Percentiles rank a stretch among this genome's conserved stretches.
Evolutionary conservation across 2,113 vertebrate genomes (phyloP).

Genomic region (Nycticryphes semicollaris): DNA sequence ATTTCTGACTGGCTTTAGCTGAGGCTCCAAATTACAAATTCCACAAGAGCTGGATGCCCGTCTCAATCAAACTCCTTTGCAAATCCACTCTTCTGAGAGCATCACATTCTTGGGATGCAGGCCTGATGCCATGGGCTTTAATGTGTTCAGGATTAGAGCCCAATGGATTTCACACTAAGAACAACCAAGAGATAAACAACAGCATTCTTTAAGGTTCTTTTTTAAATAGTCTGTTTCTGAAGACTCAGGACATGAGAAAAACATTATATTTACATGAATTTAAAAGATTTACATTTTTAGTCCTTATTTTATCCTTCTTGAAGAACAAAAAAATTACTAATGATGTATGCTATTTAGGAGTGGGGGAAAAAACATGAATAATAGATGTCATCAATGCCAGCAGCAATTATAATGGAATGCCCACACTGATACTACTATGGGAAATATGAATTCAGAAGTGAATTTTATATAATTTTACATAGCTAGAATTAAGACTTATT

Average conservation of each 20-base stretch:
- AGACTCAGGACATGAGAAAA: background rate
- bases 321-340: background rate
- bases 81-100: background rate
- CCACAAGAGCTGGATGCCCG: background rate
- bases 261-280: background rate
- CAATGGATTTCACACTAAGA: conserved; percentile 3
- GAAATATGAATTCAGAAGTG: background rate
- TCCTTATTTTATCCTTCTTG: background rate
- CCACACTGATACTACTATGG: background rate
- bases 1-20: background rate
- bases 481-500: background rate
- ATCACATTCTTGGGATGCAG: background rate
- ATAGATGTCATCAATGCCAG: background rate
- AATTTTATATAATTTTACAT: background rate
- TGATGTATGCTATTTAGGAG: background rate
- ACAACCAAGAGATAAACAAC: background rate
- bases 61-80: background rate
- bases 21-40: background rate
- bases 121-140: background rate
- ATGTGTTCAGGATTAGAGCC: background rate
- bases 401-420: background rate
- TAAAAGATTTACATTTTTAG: background rate
- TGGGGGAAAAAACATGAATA: background rate
- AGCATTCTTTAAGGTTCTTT: background rate
- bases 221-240: background rate